phyloP scores from a whole-genome alignment of 2,888 invertebrate species.

The Coenonympha glycerion region DNA sequence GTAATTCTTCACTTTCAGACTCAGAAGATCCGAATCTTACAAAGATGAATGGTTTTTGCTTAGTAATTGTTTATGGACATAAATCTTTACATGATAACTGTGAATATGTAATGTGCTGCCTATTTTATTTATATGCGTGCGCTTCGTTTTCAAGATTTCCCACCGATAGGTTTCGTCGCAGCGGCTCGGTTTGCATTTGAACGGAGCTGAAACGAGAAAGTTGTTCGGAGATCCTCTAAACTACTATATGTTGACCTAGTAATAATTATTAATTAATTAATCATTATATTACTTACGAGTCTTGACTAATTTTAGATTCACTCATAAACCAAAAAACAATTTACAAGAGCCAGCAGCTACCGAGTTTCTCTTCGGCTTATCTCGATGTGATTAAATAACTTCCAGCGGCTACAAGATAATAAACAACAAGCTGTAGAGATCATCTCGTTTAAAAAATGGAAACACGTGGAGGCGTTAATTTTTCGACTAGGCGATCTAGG shows the following conservation, averaged over 20 bases:
- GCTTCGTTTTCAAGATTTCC: constrained; percentile 45
- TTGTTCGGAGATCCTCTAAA: neutral
- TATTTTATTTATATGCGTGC: constrained; percentile 43
- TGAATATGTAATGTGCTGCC: constrained; percentile 11
- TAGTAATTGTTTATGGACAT: neutral
- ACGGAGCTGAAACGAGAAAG: constrained; percentile 1
- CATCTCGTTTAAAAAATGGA: too few species aligned
- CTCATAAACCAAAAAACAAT: neutral
- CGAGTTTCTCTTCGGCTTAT: neutral
- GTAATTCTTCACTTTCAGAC: too few species aligned
- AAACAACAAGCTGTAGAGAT: too few species aligned
- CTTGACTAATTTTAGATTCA: neutral
- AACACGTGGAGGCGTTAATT: too few species aligned
- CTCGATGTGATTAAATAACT: neutral
- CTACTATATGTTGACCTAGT: neutral
- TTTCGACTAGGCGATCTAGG: too few species aligned
- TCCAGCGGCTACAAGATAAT: neutral
- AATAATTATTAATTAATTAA: neutral
- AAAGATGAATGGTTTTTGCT: neutral
- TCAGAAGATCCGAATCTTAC: neutral
- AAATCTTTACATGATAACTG: neutral
- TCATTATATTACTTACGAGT: neutral
- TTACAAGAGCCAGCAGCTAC: neutral
- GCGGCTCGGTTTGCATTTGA: neutral
- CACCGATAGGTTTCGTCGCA: constrained; percentile 41